A percentile compares a stretch with the other conserved stretches of the same genome.
phyloP scores from a whole-genome alignment of 1,140 invertebrate species.

The Glossosoma conforme region DNA sequence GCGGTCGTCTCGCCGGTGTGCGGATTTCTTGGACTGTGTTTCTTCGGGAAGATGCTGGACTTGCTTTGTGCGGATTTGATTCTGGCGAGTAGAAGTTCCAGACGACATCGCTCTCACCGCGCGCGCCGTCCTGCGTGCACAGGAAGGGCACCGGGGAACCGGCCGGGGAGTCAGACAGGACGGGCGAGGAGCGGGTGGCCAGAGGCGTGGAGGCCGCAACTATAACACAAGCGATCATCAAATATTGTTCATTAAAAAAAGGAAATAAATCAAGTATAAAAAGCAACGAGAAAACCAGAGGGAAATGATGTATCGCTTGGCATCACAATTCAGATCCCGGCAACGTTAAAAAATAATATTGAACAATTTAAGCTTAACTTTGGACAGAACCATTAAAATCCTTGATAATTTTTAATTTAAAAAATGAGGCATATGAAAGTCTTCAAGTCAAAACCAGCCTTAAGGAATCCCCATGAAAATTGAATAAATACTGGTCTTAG shows the following conservation, averaged over 20 bases:
- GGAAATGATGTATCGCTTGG: no score
- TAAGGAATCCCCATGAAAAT: no score
- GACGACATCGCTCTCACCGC: constrained; percentile 46
- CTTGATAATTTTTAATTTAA: background rate
- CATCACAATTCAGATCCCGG: no score
- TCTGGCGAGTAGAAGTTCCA: constrained; percentile 49
- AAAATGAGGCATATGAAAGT: background rate
- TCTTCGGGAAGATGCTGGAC: constrained; percentile 26
- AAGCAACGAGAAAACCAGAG: no score
- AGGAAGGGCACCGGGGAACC: constrained; percentile 47
- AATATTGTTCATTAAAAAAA: no score
- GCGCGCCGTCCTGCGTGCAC: constrained; percentile 48
- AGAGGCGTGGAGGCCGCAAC: constrained; percentile 45
- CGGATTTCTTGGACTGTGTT: constrained; percentile 42
- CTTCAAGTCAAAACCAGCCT: background rate
- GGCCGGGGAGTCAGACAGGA: constrained; percentile 33
- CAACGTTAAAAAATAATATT: no score
- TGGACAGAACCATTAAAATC: background rate
- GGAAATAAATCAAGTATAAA: constrained; percentile 2
- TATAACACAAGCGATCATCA: no score
- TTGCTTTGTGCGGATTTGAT: no score
- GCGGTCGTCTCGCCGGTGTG: no score
- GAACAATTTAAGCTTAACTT: background rate
- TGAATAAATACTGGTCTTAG: no score
- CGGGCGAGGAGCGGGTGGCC: constrained; percentile 32